Conservation (phyloP, 2,888 invertebrate genomes). For the Geotrupes spiniger region DNA sequence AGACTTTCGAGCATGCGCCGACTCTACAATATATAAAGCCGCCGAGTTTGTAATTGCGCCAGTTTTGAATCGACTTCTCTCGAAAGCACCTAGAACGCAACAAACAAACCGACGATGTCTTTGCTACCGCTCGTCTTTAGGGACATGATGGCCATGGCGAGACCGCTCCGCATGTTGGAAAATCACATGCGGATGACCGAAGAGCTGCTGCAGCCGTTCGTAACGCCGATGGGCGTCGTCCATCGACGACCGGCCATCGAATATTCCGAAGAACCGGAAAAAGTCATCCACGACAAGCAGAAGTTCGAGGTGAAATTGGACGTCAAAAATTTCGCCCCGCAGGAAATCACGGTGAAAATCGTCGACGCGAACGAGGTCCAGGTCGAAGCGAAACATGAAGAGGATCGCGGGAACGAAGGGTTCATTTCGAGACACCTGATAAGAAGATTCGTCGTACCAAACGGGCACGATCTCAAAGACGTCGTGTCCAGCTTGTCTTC, state of each 20-base stretch:
- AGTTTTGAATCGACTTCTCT: neutral
- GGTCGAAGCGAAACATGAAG: conserved; percentile 28
- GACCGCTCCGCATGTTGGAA: conserved; percentile 22
- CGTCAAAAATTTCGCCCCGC: conserved; percentile 23
- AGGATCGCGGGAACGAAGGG: conserved; percentile 23
- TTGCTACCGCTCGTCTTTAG: conserved; percentile 20
- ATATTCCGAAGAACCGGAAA: conserved; percentile 11
- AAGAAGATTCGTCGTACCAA: conserved; percentile 71
- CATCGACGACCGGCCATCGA: conserved; percentile 6
- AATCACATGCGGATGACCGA: conserved; percentile 22
- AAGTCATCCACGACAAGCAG: conserved; percentile 17
- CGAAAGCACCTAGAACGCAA: neutral
- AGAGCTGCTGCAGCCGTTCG: conserved; percentile 18
- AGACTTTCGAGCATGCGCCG: neutral
- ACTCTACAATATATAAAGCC: neutral
- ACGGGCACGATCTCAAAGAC: conserved; percentile 70
- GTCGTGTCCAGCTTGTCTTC: conserved; percentile 73
- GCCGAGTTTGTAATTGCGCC: neutral
- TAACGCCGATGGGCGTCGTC: neutral
- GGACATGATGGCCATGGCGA: conserved; percentile 20
- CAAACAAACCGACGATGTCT: conserved; percentile 15
- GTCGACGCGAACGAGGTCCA: conserved; percentile 21
- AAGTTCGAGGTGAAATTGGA: conserved; percentile 25
- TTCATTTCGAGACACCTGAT: conserved; percentile 74
- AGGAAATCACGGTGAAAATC: conserved; percentile 28